Evolutionary conservation across 2,113 vertebrate genomes (phyloP).

Genomic region (Tenrec ecaudatus): DNA sequence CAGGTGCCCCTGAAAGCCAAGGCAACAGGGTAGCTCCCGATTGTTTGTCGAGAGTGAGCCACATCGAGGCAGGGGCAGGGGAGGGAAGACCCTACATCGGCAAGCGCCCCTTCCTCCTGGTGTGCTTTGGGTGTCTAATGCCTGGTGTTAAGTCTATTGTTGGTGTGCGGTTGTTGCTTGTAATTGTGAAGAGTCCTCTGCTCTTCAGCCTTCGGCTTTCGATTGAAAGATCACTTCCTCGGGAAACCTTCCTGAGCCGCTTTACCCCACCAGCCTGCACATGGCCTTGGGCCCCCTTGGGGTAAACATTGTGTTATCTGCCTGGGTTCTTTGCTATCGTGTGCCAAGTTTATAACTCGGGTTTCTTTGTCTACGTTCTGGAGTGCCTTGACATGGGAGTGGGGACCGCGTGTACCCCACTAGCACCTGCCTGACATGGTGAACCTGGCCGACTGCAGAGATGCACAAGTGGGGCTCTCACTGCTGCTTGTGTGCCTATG

Average conservation of each 20-base stretch:
- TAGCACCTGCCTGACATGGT: neutral
- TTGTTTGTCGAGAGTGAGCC: too few relatives aligned
- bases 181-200: neutral
- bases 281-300: neutral
- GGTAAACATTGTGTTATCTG: neutral
- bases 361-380: too few relatives aligned
- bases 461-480: neutral
- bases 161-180: neutral
- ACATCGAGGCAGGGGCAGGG: too few relatives aligned
- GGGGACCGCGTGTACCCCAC: too few relatives aligned
- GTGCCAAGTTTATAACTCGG: neutral
- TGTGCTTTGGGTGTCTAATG: neutral
- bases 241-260: neutral
- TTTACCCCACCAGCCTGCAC: neutral
- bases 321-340: neutral
- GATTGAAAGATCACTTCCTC: neutral
- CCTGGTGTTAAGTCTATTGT: neutral
- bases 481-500: neutral
- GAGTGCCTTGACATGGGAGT: too few relatives aligned
- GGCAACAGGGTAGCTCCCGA: too few relatives aligned
- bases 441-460: neutral
- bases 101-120: too few relatives aligned
- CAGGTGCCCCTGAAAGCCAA: too few relatives aligned
- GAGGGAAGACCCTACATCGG: too few relatives aligned
- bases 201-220: neutral